Evolutionary conservation across 1,140 invertebrate genomes (phyloP), one percentile per base, ranked within the genome.

Genomic region (Apis laboriosa): DNA sequence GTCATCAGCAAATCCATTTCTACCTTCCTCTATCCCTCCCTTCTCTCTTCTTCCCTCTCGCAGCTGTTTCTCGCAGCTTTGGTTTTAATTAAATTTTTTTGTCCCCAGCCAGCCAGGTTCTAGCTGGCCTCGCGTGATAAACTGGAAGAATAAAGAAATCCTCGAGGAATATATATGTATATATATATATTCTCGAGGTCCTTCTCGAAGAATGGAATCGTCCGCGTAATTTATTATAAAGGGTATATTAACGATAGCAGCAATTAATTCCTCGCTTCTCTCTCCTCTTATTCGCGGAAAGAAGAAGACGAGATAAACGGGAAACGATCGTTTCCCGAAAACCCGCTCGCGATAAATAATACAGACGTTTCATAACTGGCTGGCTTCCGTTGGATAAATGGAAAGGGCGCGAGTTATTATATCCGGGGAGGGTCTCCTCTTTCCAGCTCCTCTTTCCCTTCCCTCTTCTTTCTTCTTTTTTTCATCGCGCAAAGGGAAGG

Each of bases 381-480:
- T 64, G 34, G 51, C 28, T 63, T 43, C 15, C 28, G 51, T 78
- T 53, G 63, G 19, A 72, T 75, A 89, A 91, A 84, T 88, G 83
- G 84, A 89, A 63, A 89, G 89, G 89, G 89, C 81, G 85, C 86
- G 81, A 89, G 85, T 90, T 90, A 90, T 90, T 90, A 88, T 90
- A 83, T 2, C 82, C 70, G 84, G 88, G 87, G 86, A 64, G 34
- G 34, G 34, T 43, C 34, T 34, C 34, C 34, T 34, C 34, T 34
- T 43, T 43, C 34, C 34, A 34, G 24, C 3, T 4, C 4, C 34
- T 43, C 34, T 87, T 82, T 85, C 84, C 80, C 79, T 51, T 68
- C 77, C 64, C 60, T 76, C 75, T 85, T 17, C 21, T 78, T 74
- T 85, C 88, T 88, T 87, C 63, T 43, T 43, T 43, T 43, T 43